phyloP scores from a whole-genome alignment of 1,140 invertebrate species.

The Phenacoccus solenopsis region DNA sequence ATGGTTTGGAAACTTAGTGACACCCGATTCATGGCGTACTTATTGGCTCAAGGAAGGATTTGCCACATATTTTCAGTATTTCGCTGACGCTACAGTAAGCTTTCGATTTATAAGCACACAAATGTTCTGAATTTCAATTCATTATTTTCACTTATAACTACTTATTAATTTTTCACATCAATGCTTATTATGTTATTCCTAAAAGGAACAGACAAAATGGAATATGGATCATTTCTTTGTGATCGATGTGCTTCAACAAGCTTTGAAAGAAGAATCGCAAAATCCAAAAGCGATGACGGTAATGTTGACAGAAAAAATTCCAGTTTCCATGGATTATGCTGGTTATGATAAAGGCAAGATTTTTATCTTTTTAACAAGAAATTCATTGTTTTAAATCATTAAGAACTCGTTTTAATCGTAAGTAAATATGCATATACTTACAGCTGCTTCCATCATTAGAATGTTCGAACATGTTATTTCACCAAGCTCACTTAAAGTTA shows the following conservation, averaged over 20 bases:
- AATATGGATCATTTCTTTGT: too few relatives aligned
- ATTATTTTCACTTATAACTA: background rate
- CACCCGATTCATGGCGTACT: constrained; percentile 66
- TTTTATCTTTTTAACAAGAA: too few relatives aligned
- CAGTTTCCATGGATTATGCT: too few relatives aligned
- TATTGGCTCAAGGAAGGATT: constrained; percentile 62
- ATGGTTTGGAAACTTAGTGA: constrained; percentile 65
- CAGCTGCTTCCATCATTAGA: background rate
- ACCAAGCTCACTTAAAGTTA: background rate
- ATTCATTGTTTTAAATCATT: too few relatives aligned
- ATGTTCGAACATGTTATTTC: background rate
- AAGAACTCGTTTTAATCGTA: background rate
- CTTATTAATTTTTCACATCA: too few relatives aligned
- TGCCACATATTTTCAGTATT: constrained; percentile 46
- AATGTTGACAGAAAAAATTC: too few relatives aligned
- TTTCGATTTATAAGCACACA: background rate
- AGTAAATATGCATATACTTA: background rate
- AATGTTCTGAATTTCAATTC: background rate
- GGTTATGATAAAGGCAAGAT: too few relatives aligned
- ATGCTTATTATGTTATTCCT: too few relatives aligned
- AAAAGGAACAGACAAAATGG: too few relatives aligned
- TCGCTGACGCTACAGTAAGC: constrained; percentile 5
- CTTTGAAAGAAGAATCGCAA: background rate
- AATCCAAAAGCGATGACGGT: too few relatives aligned
- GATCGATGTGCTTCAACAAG: too few relatives aligned